phyloP scores from a whole-genome alignment of 2,888 invertebrate species.

The Exephanes ischioxanthus region DNA sequence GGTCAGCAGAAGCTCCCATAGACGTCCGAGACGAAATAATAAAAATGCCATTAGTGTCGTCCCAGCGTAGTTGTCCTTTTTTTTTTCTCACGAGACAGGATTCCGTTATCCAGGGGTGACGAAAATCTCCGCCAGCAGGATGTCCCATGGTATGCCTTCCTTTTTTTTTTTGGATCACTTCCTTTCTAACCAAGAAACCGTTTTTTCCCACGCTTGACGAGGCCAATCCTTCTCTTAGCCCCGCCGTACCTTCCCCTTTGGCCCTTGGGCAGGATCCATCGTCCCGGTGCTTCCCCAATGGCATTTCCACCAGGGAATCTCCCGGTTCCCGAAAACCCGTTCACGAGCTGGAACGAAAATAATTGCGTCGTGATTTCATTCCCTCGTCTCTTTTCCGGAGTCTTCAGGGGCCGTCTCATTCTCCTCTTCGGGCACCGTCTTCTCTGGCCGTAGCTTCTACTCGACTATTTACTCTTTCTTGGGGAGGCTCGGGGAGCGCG shows the following conservation, averaged over 20 bases:
- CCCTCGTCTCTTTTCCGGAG: slow-evolving; percentile 65
- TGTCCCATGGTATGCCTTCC: slow-evolving; percentile 23
- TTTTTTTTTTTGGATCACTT: slow-evolving; percentile 43
- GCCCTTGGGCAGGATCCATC: slow-evolving; percentile 51
- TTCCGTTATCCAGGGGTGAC: slow-evolving; percentile 75
- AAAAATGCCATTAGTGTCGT: slow-evolving; percentile 84
- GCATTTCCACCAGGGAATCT: slow-evolving; percentile 51
- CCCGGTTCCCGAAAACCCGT: slow-evolving; percentile 64
- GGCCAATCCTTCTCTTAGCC: slow-evolving; percentile 78
- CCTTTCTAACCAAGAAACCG: slow-evolving; percentile 40
- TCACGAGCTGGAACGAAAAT: slow-evolving; percentile 81
- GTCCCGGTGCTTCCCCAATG: slow-evolving; percentile 29
- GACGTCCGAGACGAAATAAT: slow-evolving; percentile 80
- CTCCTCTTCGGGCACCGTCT: slow-evolving; percentile 25
- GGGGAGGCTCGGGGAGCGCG: slow-evolving; percentile 37
- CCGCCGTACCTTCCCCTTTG: slow-evolving; percentile 14
- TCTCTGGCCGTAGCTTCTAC: slow-evolving; percentile 47
- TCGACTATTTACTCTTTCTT: slow-evolving; percentile 64
- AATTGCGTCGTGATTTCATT: slow-evolving; percentile 81
- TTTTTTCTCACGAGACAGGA: slow-evolving; percentile 73
- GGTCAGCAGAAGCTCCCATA: slow-evolving; percentile 63
- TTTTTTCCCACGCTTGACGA: slow-evolving; percentile 78
- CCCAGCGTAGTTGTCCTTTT: slow-evolving; percentile 70
- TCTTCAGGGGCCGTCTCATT: slow-evolving; percentile 54
- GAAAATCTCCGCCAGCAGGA: slow-evolving; percentile 35